phyloP scores from a whole-genome alignment of 2,888 invertebrate species.

The Tanaodytes sp. region DNA sequence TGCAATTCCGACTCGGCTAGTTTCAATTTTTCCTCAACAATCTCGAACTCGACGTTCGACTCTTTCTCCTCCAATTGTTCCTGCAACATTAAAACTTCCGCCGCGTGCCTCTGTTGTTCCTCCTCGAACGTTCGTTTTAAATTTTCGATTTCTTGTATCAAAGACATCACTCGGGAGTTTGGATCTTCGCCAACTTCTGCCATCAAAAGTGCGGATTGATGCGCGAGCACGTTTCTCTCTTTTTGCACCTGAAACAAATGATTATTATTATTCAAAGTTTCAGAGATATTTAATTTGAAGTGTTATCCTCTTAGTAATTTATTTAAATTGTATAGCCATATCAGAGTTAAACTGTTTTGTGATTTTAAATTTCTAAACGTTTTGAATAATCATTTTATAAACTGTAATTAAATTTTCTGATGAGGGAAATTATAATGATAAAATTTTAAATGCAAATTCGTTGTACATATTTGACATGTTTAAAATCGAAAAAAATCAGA shows the following conservation, averaged over 20 bases:
- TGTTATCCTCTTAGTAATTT: no score
- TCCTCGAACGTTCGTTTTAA: conserved; percentile 78
- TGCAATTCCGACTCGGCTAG: conserved; percentile 81
- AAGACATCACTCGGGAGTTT: conserved; percentile 74
- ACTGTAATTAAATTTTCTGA: no score
- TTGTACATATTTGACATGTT: no score
- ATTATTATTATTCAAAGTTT: no score
- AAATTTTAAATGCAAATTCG: no score
- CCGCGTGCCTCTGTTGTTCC: conserved; percentile 76
- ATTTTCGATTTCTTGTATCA: conserved; percentile 78
- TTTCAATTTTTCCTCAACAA: conserved; percentile 81
- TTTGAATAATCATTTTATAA: no score
- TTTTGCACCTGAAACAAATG: conserved; percentile 78
- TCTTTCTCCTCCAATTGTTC: conserved; percentile 80
- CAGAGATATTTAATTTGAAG: no score
- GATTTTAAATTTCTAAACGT: no score
- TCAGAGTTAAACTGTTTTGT: no score
- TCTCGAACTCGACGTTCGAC: conserved; percentile 79
- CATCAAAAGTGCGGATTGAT: conserved; percentile 77
- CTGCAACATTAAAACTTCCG: conserved; percentile 78
- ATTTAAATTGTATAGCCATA: no score
- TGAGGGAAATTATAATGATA: no score
- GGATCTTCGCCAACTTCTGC: conserved; percentile 77
- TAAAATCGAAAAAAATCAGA: no score
- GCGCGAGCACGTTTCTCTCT: conserved; percentile 65